These are phyloP conservation scores for Zosterops pallidus DNA, from an alignment of 2,113 vertebrate species.

Conservation along the genomic window DNA sequence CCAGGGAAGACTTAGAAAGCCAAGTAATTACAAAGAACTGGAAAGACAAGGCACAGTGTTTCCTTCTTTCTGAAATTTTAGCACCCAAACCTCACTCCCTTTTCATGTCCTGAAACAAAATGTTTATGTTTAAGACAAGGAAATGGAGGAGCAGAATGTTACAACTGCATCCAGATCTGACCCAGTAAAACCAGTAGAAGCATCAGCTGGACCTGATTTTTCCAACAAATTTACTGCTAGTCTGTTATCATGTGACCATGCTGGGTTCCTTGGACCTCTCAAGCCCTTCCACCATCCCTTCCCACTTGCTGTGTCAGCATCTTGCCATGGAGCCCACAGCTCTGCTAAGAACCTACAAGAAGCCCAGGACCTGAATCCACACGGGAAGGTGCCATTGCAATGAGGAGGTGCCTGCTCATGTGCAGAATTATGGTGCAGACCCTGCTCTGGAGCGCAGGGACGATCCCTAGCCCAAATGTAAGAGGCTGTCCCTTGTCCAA, in stretches of 20 bases:
- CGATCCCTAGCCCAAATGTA: rapidly evolving
- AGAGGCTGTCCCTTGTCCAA: background rate
- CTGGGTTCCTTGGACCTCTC: background rate
- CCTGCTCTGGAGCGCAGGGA: background rate
- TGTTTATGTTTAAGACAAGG: background rate
- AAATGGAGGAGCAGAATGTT: background rate
- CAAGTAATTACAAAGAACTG: background rate
- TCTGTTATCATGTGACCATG: background rate
- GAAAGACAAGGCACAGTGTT: background rate
- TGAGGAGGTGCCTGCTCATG: rapidly evolving
- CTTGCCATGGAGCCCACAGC: background rate
- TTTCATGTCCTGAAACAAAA: background rate
- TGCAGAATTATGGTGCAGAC: background rate
- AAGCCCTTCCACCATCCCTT: background rate
- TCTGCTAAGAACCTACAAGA: background rate
- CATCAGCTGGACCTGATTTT: background rate
- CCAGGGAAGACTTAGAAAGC: background rate
- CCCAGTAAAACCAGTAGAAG: background rate
- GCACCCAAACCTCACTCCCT: background rate
- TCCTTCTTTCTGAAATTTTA: conserved; percentile 11
- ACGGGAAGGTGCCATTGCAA: background rate
- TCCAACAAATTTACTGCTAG: background rate
- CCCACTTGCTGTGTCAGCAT: background rate
- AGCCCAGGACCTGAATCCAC: rapidly evolving
- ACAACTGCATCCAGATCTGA: background rate